Percentiles rank a stretch among this genome's conserved stretches.
Evolutionary conservation across 2,888 invertebrate species (phyloP).

Genomic region (Syritta pipiens): DNA sequence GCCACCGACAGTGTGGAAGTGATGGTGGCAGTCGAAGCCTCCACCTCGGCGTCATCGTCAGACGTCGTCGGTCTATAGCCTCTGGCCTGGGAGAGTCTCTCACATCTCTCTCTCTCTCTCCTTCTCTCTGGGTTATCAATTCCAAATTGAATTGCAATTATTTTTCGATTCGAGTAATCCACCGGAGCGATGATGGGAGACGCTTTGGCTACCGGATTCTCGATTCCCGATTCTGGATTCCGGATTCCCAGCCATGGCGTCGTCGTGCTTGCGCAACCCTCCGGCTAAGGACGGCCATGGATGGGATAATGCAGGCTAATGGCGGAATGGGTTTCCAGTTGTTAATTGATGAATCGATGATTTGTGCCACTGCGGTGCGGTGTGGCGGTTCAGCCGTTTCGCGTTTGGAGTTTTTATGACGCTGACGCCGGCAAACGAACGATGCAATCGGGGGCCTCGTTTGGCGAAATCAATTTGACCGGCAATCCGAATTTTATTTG

Average conservation of each 20-base stretch:
- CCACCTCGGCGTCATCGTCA: slow-evolving; percentile 1
- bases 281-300: neutral
- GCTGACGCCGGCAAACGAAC: too few species aligned
- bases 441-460: too few species aligned
- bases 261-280: neutral
- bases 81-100: slow-evolving; percentile 1
- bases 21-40: too few species aligned
- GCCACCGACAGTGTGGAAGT: neutral
- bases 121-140: slow-evolving; percentile 15
- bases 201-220: slow-evolving; percentile 18
- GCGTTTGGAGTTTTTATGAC: too few species aligned
- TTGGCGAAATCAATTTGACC: too few species aligned
- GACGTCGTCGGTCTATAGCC: slow-evolving; percentile 36
- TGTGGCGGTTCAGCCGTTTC: too few species aligned
- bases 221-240: too few species aligned
- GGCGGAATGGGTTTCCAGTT: neutral
- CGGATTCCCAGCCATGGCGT: too few species aligned
- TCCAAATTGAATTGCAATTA: slow-evolving; percentile 44
- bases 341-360: neutral
- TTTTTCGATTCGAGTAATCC: slow-evolving; percentile 23
- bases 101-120: neutral
- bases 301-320: slow-evolving; percentile 6
- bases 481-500: too few species aligned
- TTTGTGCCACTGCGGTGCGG: neutral
- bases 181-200: neutral